Conservation (phyloP, 2,888 invertebrate genomes). For the Macroteleia sp. region DNA sequence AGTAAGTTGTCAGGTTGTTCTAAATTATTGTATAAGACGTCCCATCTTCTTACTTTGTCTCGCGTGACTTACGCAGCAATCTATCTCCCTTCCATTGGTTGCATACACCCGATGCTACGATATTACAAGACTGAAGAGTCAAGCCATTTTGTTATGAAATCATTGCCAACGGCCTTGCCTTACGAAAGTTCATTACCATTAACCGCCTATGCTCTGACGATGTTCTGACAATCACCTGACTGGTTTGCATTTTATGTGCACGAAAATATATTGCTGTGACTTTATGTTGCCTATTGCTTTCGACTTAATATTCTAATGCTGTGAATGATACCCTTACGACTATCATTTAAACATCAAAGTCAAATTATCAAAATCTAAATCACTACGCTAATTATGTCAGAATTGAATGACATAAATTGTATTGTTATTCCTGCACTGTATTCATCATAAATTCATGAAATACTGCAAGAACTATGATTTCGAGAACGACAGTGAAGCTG, state of each 20-base stretch:
- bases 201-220: constrained; percentile 68
- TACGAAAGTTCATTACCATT: constrained; percentile 83
- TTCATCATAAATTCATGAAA: constrained; percentile 41
- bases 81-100: constrained; percentile 37
- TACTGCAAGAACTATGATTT: constrained; percentile 37
- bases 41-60: constrained; percentile 29
- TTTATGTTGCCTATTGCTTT: no score
- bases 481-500: constrained; percentile 62
- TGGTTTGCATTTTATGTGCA: constrained; percentile 11
- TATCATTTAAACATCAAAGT: constrained; percentile 23
- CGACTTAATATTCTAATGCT: no score
- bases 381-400: constrained; percentile 1
- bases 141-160: constrained; percentile 77
- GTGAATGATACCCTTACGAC: no score
- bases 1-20: constrained; percentile 46
- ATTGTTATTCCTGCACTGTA: constrained; percentile 36
- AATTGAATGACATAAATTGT: constrained; percentile 27
- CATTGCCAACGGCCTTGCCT: constrained; percentile 80
- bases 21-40: constrained; percentile 41
- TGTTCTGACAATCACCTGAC: constrained; percentile 51
- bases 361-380: constrained; percentile 6
- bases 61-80: constrained; percentile 28
- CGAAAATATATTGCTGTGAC: constrained; percentile 34
- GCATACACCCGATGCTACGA: constrained; percentile 52
- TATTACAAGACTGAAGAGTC: constrained; percentile 59